These are phyloP conservation scores for Drosophila erecta DNA, from an alignment of 1,140 invertebrate species.

Conservation along the genomic window DNA sequence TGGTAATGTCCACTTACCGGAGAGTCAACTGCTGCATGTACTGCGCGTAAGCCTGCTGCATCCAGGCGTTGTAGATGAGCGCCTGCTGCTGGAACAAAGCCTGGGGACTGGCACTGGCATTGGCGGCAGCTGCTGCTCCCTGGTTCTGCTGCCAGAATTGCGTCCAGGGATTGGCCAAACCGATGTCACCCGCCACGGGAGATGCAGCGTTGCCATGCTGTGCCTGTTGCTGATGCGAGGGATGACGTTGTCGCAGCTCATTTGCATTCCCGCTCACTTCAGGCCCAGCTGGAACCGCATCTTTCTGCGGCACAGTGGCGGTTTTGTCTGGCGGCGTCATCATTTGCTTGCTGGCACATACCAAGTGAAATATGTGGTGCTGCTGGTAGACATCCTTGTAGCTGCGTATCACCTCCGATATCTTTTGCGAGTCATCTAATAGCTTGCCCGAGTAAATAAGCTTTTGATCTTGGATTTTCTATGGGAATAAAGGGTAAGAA, in stretches of 20 bases:
- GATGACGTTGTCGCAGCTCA: constrained; percentile 84
- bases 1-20: constrained; percentile 85
- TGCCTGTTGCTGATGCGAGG: constrained; percentile 38
- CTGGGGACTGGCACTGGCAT: constrained; percentile 14
- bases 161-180: constrained; percentile 32
- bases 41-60: constrained; percentile 94
- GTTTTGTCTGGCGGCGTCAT: constrained; percentile 45
- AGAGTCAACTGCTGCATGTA: constrained; percentile 94
- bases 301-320: constrained; percentile 46
- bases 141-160: constrained; percentile 50
- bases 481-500: not conserved
- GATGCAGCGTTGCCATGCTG: constrained; percentile 18
- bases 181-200: constrained; percentile 7
- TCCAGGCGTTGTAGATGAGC: constrained; percentile 85
- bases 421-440: constrained; percentile 89
- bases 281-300: constrained; percentile 16
- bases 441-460: constrained; percentile 96
- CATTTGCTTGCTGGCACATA: constrained; percentile 87
- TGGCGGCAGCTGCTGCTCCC: constrained; percentile 12
- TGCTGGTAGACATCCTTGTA: constrained; percentile 88
- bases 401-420: constrained; percentile 92
- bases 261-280: constrained; percentile 62
- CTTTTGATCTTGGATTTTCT: constrained; percentile 92
- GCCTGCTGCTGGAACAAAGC: constrained; percentile 57
- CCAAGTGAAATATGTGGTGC: constrained; percentile 92